These are phyloP conservation scores for Axea sp. DNA, from an alignment of 2,888 invertebrate species.

Conservation along the genomic window DNA sequence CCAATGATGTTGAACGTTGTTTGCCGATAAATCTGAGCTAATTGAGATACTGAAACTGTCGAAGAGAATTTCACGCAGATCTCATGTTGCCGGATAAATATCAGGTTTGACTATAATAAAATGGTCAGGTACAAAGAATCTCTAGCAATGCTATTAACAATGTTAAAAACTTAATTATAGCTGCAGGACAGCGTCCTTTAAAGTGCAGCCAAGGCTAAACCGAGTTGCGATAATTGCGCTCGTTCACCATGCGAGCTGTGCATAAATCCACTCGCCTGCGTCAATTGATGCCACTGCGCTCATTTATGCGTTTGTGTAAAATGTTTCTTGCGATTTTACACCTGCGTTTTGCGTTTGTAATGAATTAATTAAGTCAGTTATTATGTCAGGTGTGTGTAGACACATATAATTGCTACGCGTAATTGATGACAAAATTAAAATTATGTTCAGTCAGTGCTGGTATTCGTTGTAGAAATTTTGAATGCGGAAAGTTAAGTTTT, in stretches of 20 bases:
- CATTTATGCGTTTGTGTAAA: slow-evolving; percentile 28
- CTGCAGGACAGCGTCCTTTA: slow-evolving; percentile 39
- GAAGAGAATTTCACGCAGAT: slow-evolving; percentile 32
- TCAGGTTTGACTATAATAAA: slow-evolving; percentile 28
- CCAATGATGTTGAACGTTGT: slow-evolving; percentile 34
- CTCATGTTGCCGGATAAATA: slow-evolving; percentile 19
- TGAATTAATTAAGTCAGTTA: slow-evolving; percentile 34
- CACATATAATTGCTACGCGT: background rate
- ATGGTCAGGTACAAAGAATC: slow-evolving; percentile 33
- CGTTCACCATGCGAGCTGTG: slow-evolving; percentile 36
- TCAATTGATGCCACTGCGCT: slow-evolving; percentile 43
- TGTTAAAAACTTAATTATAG: slow-evolving; percentile 48
- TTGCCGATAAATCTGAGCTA: slow-evolving; percentile 45
- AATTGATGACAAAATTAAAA: slow-evolving; percentile 12
- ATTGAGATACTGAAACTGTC: slow-evolving; percentile 48
- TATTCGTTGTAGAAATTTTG: too few species aligned
- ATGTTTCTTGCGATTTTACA: slow-evolving; percentile 29
- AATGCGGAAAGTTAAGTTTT: too few species aligned
- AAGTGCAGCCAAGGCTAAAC: slow-evolving; percentile 22
- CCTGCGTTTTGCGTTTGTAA: slow-evolving; percentile 17
- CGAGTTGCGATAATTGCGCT: slow-evolving; percentile 45
- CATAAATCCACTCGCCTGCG: slow-evolving; percentile 39
- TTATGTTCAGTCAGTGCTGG: background rate
- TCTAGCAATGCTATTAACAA: slow-evolving; percentile 26
- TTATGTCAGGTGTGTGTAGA: slow-evolving; percentile 16